Evolutionary conservation across 2,888 invertebrate genomes (phyloP).

Genomic region (Drepanosiphum platanoidis): DNA sequence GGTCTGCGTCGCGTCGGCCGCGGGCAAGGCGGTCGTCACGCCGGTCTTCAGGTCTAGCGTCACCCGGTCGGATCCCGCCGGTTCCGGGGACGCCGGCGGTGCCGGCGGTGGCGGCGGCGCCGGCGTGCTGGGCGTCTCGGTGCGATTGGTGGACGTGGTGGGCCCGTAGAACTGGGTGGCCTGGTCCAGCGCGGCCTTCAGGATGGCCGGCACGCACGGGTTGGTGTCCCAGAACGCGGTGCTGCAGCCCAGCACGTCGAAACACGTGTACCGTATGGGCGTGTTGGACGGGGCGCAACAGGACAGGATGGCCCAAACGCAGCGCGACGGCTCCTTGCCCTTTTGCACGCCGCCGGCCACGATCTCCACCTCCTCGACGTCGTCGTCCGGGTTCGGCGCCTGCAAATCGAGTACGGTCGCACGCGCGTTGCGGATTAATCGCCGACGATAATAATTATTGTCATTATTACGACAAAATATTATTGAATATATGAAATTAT

Average conservation of each 20-base stretch:
- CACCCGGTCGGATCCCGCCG: neutral
- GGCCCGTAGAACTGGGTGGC: slow-evolving; percentile 66
- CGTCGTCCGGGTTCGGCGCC: slow-evolving; percentile 48
- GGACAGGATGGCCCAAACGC: slow-evolving; percentile 80
- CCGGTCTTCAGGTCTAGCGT: neutral
- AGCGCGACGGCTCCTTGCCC: slow-evolving; percentile 70
- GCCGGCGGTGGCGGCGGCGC: slow-evolving; percentile 16
- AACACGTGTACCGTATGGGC: slow-evolving; percentile 72
- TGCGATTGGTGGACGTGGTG: slow-evolving; percentile 63
- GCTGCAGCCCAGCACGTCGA: slow-evolving; percentile 77
- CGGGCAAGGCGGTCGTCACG: neutral
- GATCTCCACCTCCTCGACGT: slow-evolving; percentile 31
- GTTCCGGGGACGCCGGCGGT: neutral
- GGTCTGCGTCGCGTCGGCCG: neutral
- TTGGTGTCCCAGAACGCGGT: slow-evolving; percentile 79
- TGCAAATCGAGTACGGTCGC: neutral
- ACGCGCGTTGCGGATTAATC: too few species aligned
- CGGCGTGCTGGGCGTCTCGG: slow-evolving; percentile 41
- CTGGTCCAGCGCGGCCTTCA: slow-evolving; percentile 70
- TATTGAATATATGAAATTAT: too few species aligned
- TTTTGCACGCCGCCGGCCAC: slow-evolving; percentile 41
- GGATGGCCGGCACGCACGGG: slow-evolving; percentile 76
- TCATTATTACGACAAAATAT: too few species aligned
- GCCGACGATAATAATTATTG: too few species aligned
- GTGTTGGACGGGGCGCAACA: slow-evolving; percentile 74